Evolutionary conservation across 2,888 invertebrate genomes (phyloP).

Genomic region (Mythimna pallens): DNA sequence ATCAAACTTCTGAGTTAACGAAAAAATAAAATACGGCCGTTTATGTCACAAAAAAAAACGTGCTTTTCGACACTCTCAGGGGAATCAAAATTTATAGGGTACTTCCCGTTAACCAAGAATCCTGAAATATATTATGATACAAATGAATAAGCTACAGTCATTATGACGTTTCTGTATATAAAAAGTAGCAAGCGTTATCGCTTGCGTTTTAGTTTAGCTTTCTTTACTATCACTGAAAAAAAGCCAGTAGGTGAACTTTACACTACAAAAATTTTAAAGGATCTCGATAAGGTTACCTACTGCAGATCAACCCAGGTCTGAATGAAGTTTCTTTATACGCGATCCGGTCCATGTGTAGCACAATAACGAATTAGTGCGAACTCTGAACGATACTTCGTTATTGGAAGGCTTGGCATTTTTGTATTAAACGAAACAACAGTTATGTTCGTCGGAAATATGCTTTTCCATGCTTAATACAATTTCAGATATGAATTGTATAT

Average conservation of each 20-base stretch:
- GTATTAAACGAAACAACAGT: neutral
- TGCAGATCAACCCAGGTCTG: neutral
- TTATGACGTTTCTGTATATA: no score
- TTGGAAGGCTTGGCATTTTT: slow-evolving; percentile 17
- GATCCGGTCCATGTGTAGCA: neutral
- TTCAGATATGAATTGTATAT: no score
- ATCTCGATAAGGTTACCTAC: neutral
- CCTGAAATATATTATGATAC: no score
- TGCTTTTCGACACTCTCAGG: no score
- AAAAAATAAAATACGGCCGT: no score
- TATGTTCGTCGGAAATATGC: neutral
- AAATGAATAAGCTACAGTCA: no score
- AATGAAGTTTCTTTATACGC: neutral
- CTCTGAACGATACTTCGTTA: slow-evolving; percentile 18
- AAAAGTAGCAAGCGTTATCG: neutral
- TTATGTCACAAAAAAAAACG: no score
- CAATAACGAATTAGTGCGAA: slow-evolving; percentile 35
- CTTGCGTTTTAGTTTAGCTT: no score
- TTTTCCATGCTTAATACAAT: neutral
- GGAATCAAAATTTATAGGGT: no score
- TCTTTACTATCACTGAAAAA: no score
- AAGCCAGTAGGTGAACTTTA: neutral
- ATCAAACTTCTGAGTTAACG: no score
- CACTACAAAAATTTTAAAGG: neutral
- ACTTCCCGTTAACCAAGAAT: no score